Evolutionary conservation across 2,888 invertebrate genomes (phyloP), one percentile per base, ranked within the genome.

Genomic region (Latheticus oryzae): DNA sequence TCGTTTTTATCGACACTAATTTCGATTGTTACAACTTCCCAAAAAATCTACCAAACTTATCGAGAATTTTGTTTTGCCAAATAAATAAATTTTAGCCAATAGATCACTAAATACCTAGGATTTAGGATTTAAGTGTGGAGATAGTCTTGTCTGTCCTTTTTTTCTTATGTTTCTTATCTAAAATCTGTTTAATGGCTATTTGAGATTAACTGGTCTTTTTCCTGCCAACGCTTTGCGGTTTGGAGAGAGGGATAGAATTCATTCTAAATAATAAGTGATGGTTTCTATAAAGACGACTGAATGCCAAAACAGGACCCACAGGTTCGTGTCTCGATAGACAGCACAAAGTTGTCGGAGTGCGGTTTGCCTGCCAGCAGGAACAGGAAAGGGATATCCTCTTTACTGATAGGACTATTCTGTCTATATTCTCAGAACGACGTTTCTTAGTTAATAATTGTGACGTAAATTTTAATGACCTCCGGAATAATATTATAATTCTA

Each of bases 401-500:
- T 8, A 17, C 32, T 32, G 32, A 32, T 32, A 32, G 32, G 16
- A 2, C 13, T n/a, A 32, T 32, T 32, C 32, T 32, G 32, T 32
- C 32, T 32, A 32, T 28, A 28, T 32, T 32, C 33, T 17, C 12
- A 3, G 35, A 35, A n/a, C 16, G 35, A 35, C 19, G 5, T 17
- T 19, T 38, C 17, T 38, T 23, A 13, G 5, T 9, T 11, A 38
- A 38, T 38, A 21, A 38, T 23, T 23, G 21, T 13, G 23, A 16
- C 23, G 38, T 38, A 38, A 38, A 38, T 38, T 21, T 38, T 38
- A 38, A 38, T 38, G 21, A 23, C 16, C n/a, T n/a, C n/a, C n/a
- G n/a, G n/a, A n/a, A n/a, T n/a, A n/a, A n/a, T n/a, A n/a, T n/a
- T n/a, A n/a, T n/a, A n/a, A n/a, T n/a, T n/a, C n/a, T n/a, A n/a